phyloP scores from a whole-genome alignment of 2,113 vertebrate genomes.

The Anthoscopus minutus region DNA sequence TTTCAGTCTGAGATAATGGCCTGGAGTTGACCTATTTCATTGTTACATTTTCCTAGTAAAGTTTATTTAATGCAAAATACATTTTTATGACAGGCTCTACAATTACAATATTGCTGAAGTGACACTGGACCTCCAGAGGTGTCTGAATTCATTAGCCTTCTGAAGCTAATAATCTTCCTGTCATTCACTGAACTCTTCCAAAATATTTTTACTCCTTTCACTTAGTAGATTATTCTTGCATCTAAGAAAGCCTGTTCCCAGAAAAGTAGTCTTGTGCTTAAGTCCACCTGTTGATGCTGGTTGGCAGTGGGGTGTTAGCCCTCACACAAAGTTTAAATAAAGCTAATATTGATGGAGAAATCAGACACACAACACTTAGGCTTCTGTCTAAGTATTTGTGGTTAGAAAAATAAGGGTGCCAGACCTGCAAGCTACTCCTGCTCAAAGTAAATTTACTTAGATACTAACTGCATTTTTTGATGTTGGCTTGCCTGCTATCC shows the following conservation, averaged over 20 bases:
- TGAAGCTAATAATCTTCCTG: constrained; percentile 16
- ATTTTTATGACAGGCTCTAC: constrained; percentile 38
- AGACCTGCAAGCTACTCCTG: constrained; percentile 19
- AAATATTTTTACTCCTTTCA: constrained; percentile 4
- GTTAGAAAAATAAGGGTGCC: constrained; percentile 38
- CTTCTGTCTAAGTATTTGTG: constrained; percentile 60
- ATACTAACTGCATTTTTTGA: constrained; percentile 42
- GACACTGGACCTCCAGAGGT: not conserved
- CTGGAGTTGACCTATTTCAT: not conserved
- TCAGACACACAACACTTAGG: constrained; percentile 29
- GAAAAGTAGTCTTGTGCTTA: constrained; percentile 13
- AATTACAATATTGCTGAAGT: constrained; percentile 30
- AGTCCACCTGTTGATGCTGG: constrained; percentile 7
- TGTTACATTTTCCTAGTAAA: constrained; percentile 14
- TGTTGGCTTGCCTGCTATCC: not conserved
- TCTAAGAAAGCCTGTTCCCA: not conserved
- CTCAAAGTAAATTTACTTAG: constrained; percentile 39
- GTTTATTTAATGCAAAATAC: constrained; percentile 43
- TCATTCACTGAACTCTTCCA: constrained; percentile 1
- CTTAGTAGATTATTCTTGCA: constrained; percentile 5
- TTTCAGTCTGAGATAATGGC: not conserved
- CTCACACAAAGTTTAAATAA: constrained; percentile 48
- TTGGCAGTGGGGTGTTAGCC: constrained; percentile 1
- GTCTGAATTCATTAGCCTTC: constrained; percentile 44
- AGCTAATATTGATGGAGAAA: constrained; percentile 58